Evolutionary conservation across 2,888 invertebrate genomes (phyloP).

Genomic region (Plusia festucae): DNA sequence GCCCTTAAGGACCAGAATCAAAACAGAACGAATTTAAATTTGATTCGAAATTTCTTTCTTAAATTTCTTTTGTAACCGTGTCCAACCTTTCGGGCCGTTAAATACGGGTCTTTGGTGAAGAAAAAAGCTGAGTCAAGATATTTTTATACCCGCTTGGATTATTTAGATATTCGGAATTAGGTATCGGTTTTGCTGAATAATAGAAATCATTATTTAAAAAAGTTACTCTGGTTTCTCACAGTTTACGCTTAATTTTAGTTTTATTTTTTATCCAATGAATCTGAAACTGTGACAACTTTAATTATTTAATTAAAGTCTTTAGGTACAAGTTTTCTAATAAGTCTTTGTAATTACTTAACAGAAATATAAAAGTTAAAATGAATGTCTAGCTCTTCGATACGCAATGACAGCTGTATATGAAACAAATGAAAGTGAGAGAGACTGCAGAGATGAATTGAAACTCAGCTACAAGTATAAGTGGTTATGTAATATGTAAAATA

Average conservation of each 20-base stretch:
- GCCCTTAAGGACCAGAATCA: not conserved
- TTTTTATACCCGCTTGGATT: constrained; percentile 1
- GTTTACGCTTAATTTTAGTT: not conserved
- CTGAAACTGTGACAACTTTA: not conserved
- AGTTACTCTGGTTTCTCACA: not conserved
- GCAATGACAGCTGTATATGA: not conserved
- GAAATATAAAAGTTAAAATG: constrained; percentile 1
- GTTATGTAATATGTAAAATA: too few species aligned
- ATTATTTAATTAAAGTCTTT: constrained; percentile 1
- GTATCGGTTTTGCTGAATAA: not conserved
- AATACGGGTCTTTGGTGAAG: constrained; percentile 1
- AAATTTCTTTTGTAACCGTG: constrained; percentile 1
- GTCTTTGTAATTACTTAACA: not conserved
- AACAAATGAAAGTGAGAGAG: not conserved
- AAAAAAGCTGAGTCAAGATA: constrained; percentile 3
- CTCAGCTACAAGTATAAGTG: too few species aligned
- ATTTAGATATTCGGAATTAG: not conserved
- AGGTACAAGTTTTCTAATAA: constrained; percentile 2
- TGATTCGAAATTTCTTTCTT: not conserved
- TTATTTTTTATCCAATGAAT: not conserved
- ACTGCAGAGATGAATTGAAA: not conserved
- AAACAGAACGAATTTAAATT: not conserved
- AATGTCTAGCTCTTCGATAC: not conserved
- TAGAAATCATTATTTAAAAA: not conserved
- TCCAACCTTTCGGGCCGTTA: constrained; percentile 4